Evolutionary conservation across 2,113 vertebrate genomes (phyloP), one percentile per base, ranked within the genome.

Genomic region (Gadus macrocephalus): DNA sequence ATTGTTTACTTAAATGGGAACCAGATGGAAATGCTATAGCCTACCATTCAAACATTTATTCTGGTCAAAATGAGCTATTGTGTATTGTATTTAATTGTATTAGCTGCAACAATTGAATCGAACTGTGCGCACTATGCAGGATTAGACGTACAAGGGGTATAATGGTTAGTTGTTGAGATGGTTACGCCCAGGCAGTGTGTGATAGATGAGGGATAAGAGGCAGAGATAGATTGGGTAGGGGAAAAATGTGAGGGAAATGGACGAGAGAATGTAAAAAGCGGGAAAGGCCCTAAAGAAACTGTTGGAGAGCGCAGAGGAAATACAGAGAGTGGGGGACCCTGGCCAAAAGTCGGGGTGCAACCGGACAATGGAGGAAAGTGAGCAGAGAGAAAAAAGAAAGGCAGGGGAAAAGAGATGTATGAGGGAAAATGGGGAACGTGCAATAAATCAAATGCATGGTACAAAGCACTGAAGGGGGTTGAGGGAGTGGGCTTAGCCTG

Each of bases 271-370:
- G 75, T 84, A 68, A 67, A 76, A 80, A 74, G 82, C 74, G 83
- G 86, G 89, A 90, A 90, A 90, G 89, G 89, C 87, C 86, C 85
- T 83, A 86, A 86, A 78, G 81, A 86, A 81, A 12, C 88, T 84
- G 49, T 85, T 85, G 81, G 79, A 84, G 86, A 89, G 84, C 81
- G 72, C 77, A 88, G 77, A 86, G 84, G 87, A 90, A 91, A 91
- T 86, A 88, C 89, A 86, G 76, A 85, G 81, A 89, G 86, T 5
- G 65, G 82, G 31, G 31, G 31, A 35, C 31, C 31, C 31, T 35
- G 31, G 31, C 31, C 84, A 85, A 85, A 86, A 78, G 88, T 75
- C 77, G 85, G 78, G 81, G 83, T 83, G 66, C 74, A 76, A 75
- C 74, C 71, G 55, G 70, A 79, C 69, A 81, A 78, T 76, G 80